Evolutionary conservation across 2,113 vertebrate genomes (phyloP).

Genomic region (Bettongia penicillata): DNA sequence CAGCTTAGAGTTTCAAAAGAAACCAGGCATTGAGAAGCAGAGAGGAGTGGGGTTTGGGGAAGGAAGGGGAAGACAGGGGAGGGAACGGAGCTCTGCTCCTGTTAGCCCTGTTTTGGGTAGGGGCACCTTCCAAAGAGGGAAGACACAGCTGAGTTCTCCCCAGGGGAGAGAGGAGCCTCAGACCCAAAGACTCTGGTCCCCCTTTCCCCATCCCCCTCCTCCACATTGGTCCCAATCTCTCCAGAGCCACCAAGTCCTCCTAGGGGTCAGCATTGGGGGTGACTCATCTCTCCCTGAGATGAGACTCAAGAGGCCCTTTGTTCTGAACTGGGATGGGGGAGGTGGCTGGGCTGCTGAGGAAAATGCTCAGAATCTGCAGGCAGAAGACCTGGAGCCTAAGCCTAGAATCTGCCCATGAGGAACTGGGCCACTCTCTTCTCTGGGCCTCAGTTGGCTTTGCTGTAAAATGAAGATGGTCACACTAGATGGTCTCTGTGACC

Average conservation of each 20-base stretch:
- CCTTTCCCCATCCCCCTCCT: neutral
- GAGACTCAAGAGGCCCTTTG: neutral
- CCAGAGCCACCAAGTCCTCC: neutral
- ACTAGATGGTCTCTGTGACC: neutral
- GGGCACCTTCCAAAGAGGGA: neutral
- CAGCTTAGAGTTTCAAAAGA: neutral
- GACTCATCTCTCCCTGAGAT: neutral
- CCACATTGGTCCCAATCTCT: neutral
- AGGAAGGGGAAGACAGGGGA: neutral
- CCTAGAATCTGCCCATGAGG: neutral
- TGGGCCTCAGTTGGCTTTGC: neutral
- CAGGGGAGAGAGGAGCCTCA: neutral
- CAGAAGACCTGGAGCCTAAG: conserved; percentile 43
- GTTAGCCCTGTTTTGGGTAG: neutral
- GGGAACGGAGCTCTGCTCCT: neutral
- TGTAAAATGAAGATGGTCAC: neutral
- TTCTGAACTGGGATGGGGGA: neutral
- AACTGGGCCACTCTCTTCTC: neutral
- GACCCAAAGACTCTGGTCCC: neutral
- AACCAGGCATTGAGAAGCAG: neutral
- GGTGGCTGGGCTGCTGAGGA: conserved; percentile 1
- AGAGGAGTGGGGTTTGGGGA: neutral
- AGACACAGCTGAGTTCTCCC: neutral
- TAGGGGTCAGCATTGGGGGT: neutral
- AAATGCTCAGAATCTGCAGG: conserved; percentile 45